phyloP scores from a whole-genome alignment of 2,797 vertebrate species.

The Erethizon dorsatum region DNA sequence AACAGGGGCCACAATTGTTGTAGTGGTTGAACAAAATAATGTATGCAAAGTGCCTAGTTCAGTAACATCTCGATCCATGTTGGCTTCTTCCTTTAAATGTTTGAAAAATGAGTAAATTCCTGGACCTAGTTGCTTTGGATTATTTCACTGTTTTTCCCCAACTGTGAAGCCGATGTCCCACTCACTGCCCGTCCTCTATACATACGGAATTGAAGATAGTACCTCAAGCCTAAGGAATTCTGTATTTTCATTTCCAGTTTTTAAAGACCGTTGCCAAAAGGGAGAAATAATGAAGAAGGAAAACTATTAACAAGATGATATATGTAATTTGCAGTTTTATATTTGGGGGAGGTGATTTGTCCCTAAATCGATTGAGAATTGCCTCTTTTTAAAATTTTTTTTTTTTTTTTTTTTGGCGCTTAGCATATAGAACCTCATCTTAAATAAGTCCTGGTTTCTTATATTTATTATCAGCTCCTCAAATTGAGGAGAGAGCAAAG shows the following conservation, averaged over 20 bases:
- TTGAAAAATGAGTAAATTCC: not conserved
- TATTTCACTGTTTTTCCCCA: not conserved
- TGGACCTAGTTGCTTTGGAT: not conserved
- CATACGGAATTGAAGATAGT: not conserved
- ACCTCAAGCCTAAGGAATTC: not conserved
- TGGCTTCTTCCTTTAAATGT: constrained; percentile 14
- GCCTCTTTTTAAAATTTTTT: not conserved
- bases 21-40: not conserved
- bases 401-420: not conserved
- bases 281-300: not conserved
- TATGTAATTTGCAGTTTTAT: not conserved
- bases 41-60: not conserved
- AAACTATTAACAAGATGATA: not conserved
- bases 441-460: not conserved
- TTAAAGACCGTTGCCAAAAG: not conserved
- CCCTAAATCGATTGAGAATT: not conserved
- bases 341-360: not conserved
- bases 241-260: not conserved
- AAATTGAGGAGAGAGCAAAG: not conserved
- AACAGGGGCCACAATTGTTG: not conserved
- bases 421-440: not conserved
- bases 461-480: not conserved
- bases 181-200: not conserved
- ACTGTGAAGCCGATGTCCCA: not conserved
- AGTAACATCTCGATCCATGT: not conserved